Base-by-base conservation (phyloP, 2,888 invertebrate genomes). In the Caenorhabditis doughertyi region DNA sequence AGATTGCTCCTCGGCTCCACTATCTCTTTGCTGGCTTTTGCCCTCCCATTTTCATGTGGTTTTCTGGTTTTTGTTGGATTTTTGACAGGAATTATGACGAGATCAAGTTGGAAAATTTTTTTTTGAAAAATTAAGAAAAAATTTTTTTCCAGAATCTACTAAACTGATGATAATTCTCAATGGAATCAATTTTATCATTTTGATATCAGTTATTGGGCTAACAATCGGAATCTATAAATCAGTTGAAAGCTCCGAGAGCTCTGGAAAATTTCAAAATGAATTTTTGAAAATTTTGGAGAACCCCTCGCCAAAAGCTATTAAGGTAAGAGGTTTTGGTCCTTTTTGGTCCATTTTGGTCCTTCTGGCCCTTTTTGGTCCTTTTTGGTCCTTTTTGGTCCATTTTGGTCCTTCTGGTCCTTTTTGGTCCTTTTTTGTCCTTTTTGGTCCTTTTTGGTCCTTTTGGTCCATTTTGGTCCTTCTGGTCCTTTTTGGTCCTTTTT, bases 231-330 rank as follows among this genome's bases (percentile, higher is more conserved):
- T 71, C 3, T 60, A 49, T 21, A 44, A 44, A 16, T 32, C 60
- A 8, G 51, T 55, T 11, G 55, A 56, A 11, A 25, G 13, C 18
- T 29, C 25, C 18, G 18, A 44, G 13, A 35, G 27, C 18, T 67
- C n/a, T n/a, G n/a, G n/a, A n/a, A n/a, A n/a, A n/a, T n/a, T 76
- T 39, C 35, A 65, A 5, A 32, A 32, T 4, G 47, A 55, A 5
- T 65, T 74, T 53, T 8, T 55, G 8, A 21, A 25, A 1, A 56
- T 56, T 23, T 39, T 65, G 32, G 55, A 65, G n/a, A n/a, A 8
- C 9, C 23, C 53, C 4, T 49, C 73, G 8, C 44, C 55, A 13
- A 55, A 73, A 13, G 44, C 23, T 29, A 13, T 73, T n/a, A 21
- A 56, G 53, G 64, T 64, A n/a, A 13, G n/a, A n/a, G 21, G 21